Evolutionary conservation across 2,888 invertebrate species (phyloP), one percentile per base, ranked within the genome.

Genomic region (Leptopilina syphax): DNA sequence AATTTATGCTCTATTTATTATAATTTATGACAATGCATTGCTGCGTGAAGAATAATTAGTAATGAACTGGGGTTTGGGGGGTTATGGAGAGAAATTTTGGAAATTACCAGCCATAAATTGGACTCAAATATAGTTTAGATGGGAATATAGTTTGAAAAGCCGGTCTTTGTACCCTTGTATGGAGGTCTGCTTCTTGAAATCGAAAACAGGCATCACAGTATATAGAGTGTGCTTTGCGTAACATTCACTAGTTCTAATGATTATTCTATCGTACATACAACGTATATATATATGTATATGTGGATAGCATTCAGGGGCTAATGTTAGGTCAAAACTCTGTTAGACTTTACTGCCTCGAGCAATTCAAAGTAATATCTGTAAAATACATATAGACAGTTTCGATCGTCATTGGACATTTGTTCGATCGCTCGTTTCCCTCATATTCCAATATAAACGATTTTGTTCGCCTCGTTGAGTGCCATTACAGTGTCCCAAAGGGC

Each of bases 401-500:
- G 50, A 70, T 70, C 50, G 24, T 47, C 50, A 24, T 50, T 50
- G 50, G 47, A 27, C 50, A 50, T 70, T 70, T 70, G 47, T 70
- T 70, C 70, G 50, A 70, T 70, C 50, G 9, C 70, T 67, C 7
- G 50, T 7, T 50, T 70, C 63, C 18, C 87, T 86, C 87, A 85
- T 89, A 89, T 86, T 85, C 86, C 85, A 85, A 88, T 87, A 86
- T 88, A 89, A 88, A 88, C 88, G 89, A 83, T 84, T 85, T 86
- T 86, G 84, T 84, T 86, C 88, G 87, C 81, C 83, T 86, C 88
- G 85, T 84, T 87, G 88, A 86, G 87, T 90, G 87, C 89, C 88
- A 90, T 90, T 88, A 88, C 88, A 82, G 86, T 88, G 87, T 88
- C 90, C 89, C 90, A 86, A 80, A 88, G 88, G 89, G 86, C 88